Evolutionary conservation across 92 coral and sea anemone species (phyloP).

Genomic region (Anthopleura xanthogrammica): DNA sequence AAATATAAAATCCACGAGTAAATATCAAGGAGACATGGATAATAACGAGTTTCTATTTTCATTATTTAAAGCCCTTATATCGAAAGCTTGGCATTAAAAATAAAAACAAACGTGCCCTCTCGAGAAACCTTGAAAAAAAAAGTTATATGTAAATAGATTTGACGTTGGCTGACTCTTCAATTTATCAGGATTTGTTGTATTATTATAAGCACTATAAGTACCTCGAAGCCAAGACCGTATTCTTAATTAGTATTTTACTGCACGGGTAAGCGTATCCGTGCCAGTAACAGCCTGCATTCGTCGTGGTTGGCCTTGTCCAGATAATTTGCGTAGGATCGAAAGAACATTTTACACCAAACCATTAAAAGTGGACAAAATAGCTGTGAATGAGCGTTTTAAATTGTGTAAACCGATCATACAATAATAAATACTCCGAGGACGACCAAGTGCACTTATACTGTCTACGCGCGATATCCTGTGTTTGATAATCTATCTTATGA

Average conservation of each 20-base stretch:
- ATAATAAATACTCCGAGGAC: not conserved
- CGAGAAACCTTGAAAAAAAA: too few species aligned
- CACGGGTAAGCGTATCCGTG: too few species aligned
- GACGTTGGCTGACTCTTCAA: too few species aligned
- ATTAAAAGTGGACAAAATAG: not conserved
- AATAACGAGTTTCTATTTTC: too few species aligned
- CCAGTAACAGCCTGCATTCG: not conserved
- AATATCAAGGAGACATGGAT: not conserved
- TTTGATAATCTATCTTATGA: not conserved
- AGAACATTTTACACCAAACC: not conserved
- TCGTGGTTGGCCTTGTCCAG: not conserved
- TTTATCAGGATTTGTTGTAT: too few species aligned
- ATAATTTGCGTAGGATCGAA: not conserved
- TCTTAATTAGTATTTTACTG: too few species aligned
- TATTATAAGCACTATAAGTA: too few species aligned
- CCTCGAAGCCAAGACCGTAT: too few species aligned
- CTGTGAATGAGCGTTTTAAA: not conserved
- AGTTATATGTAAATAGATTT: too few species aligned
- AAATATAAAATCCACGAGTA: not conserved
- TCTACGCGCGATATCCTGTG: not conserved
- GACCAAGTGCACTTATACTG: not conserved
- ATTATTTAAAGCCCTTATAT: too few species aligned
- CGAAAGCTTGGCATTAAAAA: too few species aligned
- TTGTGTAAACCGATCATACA: not conserved
- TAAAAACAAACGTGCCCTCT: too few species aligned